These are phyloP conservation scores for Petroica traversi DNA, from an alignment of 2,113 vertebrate genomes.

Conservation along the genomic window DNA sequence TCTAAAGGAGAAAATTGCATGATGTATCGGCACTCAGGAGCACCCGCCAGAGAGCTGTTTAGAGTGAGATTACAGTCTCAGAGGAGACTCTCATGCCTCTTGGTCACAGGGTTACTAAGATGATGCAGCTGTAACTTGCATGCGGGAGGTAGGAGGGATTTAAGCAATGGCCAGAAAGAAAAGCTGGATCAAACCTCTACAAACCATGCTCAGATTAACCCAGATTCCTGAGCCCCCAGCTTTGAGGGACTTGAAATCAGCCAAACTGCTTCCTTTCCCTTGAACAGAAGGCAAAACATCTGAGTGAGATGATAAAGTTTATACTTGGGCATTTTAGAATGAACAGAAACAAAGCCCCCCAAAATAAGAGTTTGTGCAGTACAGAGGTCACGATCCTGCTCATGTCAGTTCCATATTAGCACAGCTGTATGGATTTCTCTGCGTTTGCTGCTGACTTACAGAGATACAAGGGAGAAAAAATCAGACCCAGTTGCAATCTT, in stretches of 20 bases:
- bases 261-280: background rate
- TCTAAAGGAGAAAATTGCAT: slow-evolving; percentile 53
- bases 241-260: background rate
- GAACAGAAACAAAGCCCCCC: background rate
- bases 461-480: background rate
- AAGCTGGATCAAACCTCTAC: slow-evolving; percentile 50
- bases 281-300: background rate
- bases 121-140: slow-evolving; percentile 34
- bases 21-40: slow-evolving; percentile 54
- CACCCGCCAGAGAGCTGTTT: slow-evolving; percentile 59
- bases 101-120: slow-evolving; percentile 56
- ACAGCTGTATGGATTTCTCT: background rate
- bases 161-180: slow-evolving; percentile 21
- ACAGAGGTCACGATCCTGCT: background rate
- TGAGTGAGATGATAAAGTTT: background rate
- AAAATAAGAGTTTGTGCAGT: background rate
- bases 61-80: slow-evolving; percentile 66
- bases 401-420: background rate
- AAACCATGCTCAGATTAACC: slow-evolving; percentile 18
- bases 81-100: slow-evolving; percentile 65
- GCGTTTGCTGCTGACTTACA: background rate
- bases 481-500: background rate
- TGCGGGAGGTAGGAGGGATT: slow-evolving; percentile 23
- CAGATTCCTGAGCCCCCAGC: slow-evolving; percentile 3
- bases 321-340: background rate